phyloP scores from a whole-genome alignment of 2,888 invertebrate genomes.

The Galerucella pusilla region DNA sequence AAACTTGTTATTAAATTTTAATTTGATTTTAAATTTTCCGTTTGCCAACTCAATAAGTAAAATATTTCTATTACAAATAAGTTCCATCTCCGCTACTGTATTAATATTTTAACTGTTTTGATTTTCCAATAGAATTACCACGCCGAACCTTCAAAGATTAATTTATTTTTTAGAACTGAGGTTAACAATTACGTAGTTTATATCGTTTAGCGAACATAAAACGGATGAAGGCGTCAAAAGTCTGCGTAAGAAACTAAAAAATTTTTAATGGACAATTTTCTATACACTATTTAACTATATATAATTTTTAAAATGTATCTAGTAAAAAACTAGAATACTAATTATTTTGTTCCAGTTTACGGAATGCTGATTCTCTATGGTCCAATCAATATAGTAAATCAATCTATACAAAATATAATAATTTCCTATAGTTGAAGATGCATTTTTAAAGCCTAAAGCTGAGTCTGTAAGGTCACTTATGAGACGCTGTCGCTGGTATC shows the following conservation, averaged over 20 bases:
- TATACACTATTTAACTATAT: background rate
- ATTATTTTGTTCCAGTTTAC: no score
- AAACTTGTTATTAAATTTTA: background rate
- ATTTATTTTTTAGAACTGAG: background rate
- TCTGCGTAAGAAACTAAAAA: background rate
- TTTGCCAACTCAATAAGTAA: no score
- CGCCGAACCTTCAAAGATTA: background rate
- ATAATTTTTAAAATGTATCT: background rate
- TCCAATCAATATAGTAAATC: no score
- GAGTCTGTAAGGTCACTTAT: no score
- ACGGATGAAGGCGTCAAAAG: background rate
- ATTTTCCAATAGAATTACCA: slow-evolving; percentile 1
- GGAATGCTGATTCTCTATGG: no score
- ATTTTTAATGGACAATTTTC: background rate
- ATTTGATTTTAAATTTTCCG: background rate
- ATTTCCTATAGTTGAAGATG: no score
- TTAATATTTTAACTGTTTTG: background rate
- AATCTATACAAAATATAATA: no score
- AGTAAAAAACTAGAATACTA: no score
- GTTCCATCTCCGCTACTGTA: background rate
- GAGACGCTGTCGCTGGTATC: no score
- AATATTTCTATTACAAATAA: background rate
- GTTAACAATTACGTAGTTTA: background rate
- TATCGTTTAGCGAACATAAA: background rate
- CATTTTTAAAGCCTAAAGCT: no score